phyloP scores from a whole-genome alignment of 1,140 invertebrate genomes.

The Cecropterus lyciades region DNA sequence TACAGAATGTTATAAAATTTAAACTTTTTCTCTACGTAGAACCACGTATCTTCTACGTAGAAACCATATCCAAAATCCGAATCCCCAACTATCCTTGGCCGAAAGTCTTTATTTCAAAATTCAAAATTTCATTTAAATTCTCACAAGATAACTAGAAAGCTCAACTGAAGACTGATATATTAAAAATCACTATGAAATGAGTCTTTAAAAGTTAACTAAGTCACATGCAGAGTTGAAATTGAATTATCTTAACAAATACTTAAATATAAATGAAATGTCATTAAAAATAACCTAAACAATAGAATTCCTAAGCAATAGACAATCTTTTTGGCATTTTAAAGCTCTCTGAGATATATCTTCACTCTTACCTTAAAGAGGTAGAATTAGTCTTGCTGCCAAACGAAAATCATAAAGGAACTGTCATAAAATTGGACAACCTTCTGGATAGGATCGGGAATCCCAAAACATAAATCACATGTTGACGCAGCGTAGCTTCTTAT shows the following conservation, averaged over 20 bases:
- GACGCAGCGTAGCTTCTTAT: conserved; percentile 90
- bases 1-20: too few species aligned
- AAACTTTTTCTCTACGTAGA: too few species aligned
- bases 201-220: not conserved
- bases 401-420: not conserved
- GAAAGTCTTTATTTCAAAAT: too few species aligned
- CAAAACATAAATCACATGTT: conserved; percentile 86
- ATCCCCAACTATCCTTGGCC: too few species aligned
- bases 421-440: conserved; percentile 5
- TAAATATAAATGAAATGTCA: conserved; percentile 3
- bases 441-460: not conserved
- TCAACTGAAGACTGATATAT: too few species aligned
- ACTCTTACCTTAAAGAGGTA: not conserved
- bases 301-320: conserved; percentile 25
- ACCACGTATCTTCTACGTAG: too few species aligned
- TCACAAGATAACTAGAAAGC: too few species aligned
- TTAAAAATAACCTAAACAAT: conserved; percentile 8
- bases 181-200: too few species aligned
- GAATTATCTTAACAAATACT: not conserved
- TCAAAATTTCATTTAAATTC: too few species aligned
- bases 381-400: conserved; percentile 23
- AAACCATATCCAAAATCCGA: too few species aligned
- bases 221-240: not conserved
- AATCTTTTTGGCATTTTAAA: conserved; percentile 38
- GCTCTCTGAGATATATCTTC: conserved; percentile 28